These are phyloP conservation scores for Scomberomorus guttatus DNA, from an alignment of 2,797 vertebrate genomes.

Conservation along the genomic window DNA sequence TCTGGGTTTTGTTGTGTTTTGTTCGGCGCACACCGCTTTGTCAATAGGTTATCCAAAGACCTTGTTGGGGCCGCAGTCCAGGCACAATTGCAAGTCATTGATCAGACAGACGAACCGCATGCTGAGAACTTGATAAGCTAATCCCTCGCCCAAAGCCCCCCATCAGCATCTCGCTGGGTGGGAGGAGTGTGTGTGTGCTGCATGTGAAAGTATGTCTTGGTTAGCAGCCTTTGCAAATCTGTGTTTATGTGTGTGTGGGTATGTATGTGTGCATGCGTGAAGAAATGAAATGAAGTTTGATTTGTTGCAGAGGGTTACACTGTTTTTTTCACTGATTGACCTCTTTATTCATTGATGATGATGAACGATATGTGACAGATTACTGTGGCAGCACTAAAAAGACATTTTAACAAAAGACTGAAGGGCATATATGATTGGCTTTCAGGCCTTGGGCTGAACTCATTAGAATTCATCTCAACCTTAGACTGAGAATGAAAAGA, in stretches of 20 bases:
- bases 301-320: conserved; percentile 44
- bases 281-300: conserved; percentile 38
- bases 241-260: conserved; percentile 28
- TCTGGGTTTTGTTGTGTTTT: conserved; percentile 66
- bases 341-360: conserved; percentile 70
- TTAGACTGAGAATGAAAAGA: conserved; percentile 69
- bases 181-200: conserved; percentile 59
- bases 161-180: conserved; percentile 71
- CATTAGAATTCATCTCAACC: conserved; percentile 76
- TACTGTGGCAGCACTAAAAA: conserved; percentile 57
- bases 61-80: conserved; percentile 76
- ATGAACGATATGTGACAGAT: conserved; percentile 67
- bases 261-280: conserved; percentile 17
- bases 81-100: conserved; percentile 83
- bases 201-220: conserved; percentile 63
- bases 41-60: conserved; percentile 89
- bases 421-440: conserved; percentile 78
- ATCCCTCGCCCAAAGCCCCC: conserved; percentile 80
- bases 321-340: conserved; percentile 44
- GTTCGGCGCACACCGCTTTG: conserved; percentile 62
- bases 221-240: conserved; percentile 22
- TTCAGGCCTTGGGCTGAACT: conserved; percentile 61
- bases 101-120: conserved; percentile 80
- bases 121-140: conserved; percentile 87
- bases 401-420: conserved; percentile 69